Evolutionary conservation across 2,888 invertebrate genomes (phyloP).

Genomic region (Creontiades dilutus): DNA sequence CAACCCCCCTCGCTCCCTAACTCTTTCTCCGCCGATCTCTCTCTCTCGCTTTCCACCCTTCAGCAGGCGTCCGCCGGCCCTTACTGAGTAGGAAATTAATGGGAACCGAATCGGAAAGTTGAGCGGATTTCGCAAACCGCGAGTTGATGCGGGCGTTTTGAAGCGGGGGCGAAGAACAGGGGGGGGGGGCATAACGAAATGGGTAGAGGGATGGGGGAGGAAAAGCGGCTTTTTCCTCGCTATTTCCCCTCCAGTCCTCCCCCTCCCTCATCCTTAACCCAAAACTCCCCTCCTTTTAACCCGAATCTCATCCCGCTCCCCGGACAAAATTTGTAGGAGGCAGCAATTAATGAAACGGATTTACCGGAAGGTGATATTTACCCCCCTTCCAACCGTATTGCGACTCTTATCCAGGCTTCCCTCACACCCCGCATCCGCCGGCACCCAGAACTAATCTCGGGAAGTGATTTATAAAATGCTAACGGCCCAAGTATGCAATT

Average conservation of each 20-base stretch:
- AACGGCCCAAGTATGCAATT: slow-evolving; percentile 71
- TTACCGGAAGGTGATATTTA: slow-evolving; percentile 61
- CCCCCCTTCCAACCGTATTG: slow-evolving; percentile 6
- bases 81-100: slow-evolving; percentile 39
- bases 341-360: slow-evolving; percentile 61
- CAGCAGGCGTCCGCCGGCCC: not conserved
- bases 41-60: not conserved
- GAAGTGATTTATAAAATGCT: slow-evolving; percentile 68
- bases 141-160: slow-evolving; percentile 21
- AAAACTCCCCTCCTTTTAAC: no score
- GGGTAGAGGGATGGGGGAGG: not conserved
- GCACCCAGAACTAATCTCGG: slow-evolving; percentile 60
- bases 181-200: not conserved
- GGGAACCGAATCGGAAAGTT: slow-evolving; percentile 51
- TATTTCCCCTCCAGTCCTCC: not conserved
- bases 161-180: not conserved
- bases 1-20: not conserved
- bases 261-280: not conserved
- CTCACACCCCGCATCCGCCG: not conserved
- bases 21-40: not conserved
- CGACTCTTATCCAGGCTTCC: not conserved
- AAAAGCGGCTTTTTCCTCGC: slow-evolving; percentile 1
- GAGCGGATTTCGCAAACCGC: slow-evolving; percentile 48
- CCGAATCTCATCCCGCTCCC: not conserved
- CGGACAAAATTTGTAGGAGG: slow-evolving; percentile 47